Conservation (phyloP, 1,140 invertebrate genomes). For the Chelonus insularis region DNA sequence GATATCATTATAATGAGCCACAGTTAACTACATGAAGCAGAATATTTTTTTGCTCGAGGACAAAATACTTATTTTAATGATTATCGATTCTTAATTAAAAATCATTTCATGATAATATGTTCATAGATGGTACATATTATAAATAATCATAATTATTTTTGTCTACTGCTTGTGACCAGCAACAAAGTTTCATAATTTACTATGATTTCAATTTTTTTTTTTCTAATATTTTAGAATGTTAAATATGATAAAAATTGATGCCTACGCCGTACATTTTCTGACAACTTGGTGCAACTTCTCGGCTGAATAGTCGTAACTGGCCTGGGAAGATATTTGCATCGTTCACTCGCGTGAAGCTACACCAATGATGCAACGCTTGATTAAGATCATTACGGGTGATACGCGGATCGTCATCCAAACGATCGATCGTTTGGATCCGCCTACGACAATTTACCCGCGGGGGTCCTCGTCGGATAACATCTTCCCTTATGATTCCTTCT, state of each 20-base stretch:
- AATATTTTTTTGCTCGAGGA: too few relatives aligned
- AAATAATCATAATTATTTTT: too few relatives aligned
- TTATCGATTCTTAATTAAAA: too few relatives aligned
- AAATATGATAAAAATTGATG: not conserved
- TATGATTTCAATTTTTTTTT: too few relatives aligned
- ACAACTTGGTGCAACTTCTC: not conserved
- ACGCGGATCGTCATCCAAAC: slow-evolving; percentile 31
- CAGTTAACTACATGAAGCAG: too few relatives aligned
- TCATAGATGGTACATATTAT: too few relatives aligned
- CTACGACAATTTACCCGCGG: slow-evolving; percentile 20
- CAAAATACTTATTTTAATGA: too few relatives aligned
- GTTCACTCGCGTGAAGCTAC: slow-evolving; percentile 7
- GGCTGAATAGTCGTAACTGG: slow-evolving; percentile 21
- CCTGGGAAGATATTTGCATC: slow-evolving; percentile 34
- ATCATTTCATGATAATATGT: too few relatives aligned
- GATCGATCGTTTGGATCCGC: slow-evolving; percentile 26
- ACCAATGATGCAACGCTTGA: slow-evolving; percentile 32
- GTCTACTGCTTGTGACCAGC: too few relatives aligned
- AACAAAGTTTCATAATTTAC: too few relatives aligned
- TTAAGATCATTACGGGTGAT: slow-evolving; percentile 35
- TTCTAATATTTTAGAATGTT: too few relatives aligned
- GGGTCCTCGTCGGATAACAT: slow-evolving; percentile 7
- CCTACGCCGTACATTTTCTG: slow-evolving; percentile 7
- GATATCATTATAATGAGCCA: too few relatives aligned
- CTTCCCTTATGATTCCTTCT: not conserved